Evolutionary conservation across 2,888 invertebrate genomes (phyloP).

Genomic region (Galerucella calmariensis): DNA sequence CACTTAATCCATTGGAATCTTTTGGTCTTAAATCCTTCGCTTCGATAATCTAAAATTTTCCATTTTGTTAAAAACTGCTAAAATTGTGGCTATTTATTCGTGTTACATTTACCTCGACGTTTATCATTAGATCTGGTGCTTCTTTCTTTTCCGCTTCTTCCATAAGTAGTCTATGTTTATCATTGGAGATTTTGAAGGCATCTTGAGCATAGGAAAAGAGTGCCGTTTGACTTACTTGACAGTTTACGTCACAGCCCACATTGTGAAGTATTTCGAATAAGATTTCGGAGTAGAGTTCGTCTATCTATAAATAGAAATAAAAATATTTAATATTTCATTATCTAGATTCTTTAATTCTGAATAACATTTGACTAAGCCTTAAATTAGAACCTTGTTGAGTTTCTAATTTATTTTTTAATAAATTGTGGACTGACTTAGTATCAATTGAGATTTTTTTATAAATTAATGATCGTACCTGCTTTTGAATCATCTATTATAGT

Average conservation of each 20-base stretch:
- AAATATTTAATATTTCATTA: neutral
- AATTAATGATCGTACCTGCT: neutral
- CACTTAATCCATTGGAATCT: constrained; percentile 93
- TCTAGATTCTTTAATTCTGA: neutral
- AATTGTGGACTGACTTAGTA: no score
- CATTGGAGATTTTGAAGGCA: constrained; percentile 82
- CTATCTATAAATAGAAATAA: constrained; percentile 71
- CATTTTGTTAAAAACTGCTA: neutral
- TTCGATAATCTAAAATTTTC: constrained; percentile 71
- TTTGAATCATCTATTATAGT: neutral
- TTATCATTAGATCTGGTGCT: constrained; percentile 84
- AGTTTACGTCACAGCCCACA: constrained; percentile 81
- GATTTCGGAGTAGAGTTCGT: constrained; percentile 86
- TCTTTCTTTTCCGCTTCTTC: constrained; percentile 81
- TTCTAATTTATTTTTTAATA: no score
- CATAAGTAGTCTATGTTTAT: constrained; percentile 78
- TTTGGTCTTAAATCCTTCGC: constrained; percentile 86
- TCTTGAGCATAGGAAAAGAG: constrained; percentile 83
- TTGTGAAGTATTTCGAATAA: constrained; percentile 86
- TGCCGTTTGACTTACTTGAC: constrained; percentile 75
- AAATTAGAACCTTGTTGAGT: no score
- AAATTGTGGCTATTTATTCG: neutral
- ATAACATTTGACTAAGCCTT: no score
- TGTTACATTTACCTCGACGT: constrained; percentile 71
- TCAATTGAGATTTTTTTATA: no score